A percentile compares a stretch with the other conserved stretches of the same genome.
Evolutionary conservation across 2,888 invertebrate species (phyloP).

Genomic region (Diarsia mendica): DNA sequence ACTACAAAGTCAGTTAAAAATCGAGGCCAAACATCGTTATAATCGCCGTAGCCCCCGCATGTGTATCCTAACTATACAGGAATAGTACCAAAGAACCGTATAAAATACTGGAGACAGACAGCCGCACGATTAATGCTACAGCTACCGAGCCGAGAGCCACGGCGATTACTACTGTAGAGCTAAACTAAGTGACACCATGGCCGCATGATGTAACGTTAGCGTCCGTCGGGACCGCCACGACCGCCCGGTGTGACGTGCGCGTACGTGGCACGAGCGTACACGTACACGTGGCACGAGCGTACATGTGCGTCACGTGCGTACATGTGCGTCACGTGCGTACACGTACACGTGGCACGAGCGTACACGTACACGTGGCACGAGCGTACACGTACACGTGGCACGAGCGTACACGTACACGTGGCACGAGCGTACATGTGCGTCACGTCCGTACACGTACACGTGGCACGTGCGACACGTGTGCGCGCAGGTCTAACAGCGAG

Average conservation of each 20-base stretch:
- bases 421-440: not conserved
- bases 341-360: not conserved
- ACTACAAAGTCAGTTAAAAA: slow-evolving; percentile 81
- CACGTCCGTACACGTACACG: not conserved
- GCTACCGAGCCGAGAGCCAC: slow-evolving; percentile 69
- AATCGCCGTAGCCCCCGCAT: slow-evolving; percentile 78
- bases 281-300: not conserved
- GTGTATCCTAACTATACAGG: slow-evolving; percentile 48
- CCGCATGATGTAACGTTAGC: slow-evolving; percentile 88
- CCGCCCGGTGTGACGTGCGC: slow-evolving; percentile 55
- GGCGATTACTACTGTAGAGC: slow-evolving; percentile 78
- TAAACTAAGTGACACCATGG: slow-evolving; percentile 88
- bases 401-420: not conserved
- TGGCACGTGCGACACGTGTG: not conserved
- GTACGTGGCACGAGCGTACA: not conserved
- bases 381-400: not conserved
- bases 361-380: not conserved
- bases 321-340: not conserved
- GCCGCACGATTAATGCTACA: slow-evolving; percentile 35
- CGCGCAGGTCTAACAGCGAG: slow-evolving; percentile 33
- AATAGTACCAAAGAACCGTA: slow-evolving; percentile 48
- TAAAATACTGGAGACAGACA: slow-evolving; percentile 55
- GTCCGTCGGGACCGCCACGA: slow-evolving; percentile 76
- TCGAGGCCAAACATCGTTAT: slow-evolving; percentile 86
- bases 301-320: not conserved